phyloP scores from a whole-genome alignment of 2,888 invertebrate species.

The Brenthis ino region DNA sequence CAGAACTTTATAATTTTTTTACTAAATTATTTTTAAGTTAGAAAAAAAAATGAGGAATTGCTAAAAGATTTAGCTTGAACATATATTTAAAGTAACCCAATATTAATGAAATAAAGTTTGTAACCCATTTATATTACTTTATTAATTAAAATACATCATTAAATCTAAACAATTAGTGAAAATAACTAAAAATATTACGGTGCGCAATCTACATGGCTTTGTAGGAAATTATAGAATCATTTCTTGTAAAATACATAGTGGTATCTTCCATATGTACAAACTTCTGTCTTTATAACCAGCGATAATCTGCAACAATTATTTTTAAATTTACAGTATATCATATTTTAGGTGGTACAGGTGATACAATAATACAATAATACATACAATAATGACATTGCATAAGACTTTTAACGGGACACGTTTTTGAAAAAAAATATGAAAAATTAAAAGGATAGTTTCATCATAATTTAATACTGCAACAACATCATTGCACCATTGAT shows the following conservation, averaged over 20 bases:
- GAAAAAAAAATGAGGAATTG: too few species aligned
- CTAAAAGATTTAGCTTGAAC: too few species aligned
- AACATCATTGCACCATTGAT: too few species aligned
- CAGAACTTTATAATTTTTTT: too few species aligned
- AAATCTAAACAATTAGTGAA: conserved; percentile 42
- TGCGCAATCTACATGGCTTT: conserved; percentile 49
- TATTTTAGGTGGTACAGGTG: background rate
- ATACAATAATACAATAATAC: too few species aligned
- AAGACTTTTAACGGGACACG: too few species aligned
- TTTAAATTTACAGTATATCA: conserved; percentile 2
- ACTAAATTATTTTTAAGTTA: too few species aligned
- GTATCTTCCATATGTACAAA: conserved; percentile 85
- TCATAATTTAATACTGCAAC: too few species aligned
- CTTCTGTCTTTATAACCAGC: conserved; percentile 86
- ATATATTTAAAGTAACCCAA: background rate
- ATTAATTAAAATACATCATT: conserved; percentile 28
- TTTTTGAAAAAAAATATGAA: too few species aligned
- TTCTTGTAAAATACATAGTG: conserved; percentile 72
- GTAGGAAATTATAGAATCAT: conserved; percentile 70
- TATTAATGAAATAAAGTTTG: conserved; percentile 23
- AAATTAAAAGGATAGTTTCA: too few species aligned
- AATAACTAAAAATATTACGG: conserved; percentile 40
- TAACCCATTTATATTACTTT: conserved; percentile 42
- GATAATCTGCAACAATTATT: conserved; percentile 81
- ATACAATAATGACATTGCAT: background rate